phyloP scores from a whole-genome alignment of 2,797 vertebrate species.

The Crocodylus rhombifer region DNA sequence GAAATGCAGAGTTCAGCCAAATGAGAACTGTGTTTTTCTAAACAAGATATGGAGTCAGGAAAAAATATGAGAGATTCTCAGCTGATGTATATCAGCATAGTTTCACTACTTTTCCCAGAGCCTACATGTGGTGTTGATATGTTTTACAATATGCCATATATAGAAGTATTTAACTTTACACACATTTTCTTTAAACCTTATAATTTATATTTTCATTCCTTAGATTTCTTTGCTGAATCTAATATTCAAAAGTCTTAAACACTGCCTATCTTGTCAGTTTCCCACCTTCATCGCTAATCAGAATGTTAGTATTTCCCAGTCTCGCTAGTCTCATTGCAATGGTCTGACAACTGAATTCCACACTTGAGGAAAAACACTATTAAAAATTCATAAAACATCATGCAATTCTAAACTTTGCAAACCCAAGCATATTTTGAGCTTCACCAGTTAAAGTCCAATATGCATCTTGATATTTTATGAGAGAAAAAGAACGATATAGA shows the following conservation, averaged over 20 bases:
- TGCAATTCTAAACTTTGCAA: conserved; percentile 5
- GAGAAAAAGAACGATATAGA: neutral
- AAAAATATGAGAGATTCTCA: neutral
- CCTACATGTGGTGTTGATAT: conserved; percentile 1
- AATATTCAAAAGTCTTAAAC: neutral
- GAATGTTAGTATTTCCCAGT: neutral
- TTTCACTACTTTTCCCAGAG: conserved; percentile 27
- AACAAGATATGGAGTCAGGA: neutral
- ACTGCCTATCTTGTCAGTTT: neutral
- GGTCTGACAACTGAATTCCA: neutral
- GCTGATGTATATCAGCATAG: conserved; percentile 42
- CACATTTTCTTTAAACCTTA: conserved; percentile 35
- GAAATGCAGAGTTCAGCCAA: neutral
- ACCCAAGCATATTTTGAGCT: neutral
- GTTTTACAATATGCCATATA: conserved; percentile 45
- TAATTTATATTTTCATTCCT: conserved; percentile 11
- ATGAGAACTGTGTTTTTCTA: neutral
- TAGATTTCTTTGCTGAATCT: neutral
- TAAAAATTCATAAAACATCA: neutral
- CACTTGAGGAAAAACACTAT: neutral
- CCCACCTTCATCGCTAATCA: conserved; percentile 15
- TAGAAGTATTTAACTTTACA: conserved; percentile 54
- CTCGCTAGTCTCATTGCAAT: neutral
- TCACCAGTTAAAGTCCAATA: neutral
- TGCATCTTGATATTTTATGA: neutral